A percentile compares a stretch with the other conserved stretches of the same genome.
phyloP scores from a whole-genome alignment of 1,140 invertebrate genomes.

The Chlorops oryzae region DNA sequence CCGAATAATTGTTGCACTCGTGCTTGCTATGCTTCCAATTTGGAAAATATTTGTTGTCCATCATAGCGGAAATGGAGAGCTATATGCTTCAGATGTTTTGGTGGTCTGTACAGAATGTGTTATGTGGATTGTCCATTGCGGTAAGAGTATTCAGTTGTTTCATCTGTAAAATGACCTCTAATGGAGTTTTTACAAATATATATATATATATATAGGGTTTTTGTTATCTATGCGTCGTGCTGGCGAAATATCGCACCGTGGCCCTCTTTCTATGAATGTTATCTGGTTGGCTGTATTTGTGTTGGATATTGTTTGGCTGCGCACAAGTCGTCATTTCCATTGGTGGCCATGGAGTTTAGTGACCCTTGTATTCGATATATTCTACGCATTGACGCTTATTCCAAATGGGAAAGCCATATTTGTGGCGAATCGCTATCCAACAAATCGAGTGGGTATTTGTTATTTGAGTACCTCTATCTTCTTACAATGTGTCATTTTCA shows the following conservation, averaged over 20 bases:
- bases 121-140: conserved; percentile 72
- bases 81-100: conserved; percentile 63
- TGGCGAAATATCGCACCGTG: conserved; percentile 61
- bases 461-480: neutral
- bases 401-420: conserved; percentile 48
- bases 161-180: neutral
- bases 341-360: conserved; percentile 50
- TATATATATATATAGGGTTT: conserved; percentile 50
- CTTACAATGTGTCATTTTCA: conserved; percentile 32
- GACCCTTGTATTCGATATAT: conserved; percentile 51
- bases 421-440: conserved; percentile 1
- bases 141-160: conserved; percentile 21
- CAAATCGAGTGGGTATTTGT: conserved; percentile 1
- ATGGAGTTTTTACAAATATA: neutral
- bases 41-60: conserved; percentile 58
- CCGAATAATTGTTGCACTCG: conserved; percentile 56
- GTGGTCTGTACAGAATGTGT: conserved; percentile 60
- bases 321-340: conserved; percentile 48
- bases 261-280: conserved; percentile 61
- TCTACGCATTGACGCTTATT: conserved; percentile 60
- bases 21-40: conserved; percentile 59
- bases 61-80: conserved; percentile 43
- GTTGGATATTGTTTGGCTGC: conserved; percentile 54
- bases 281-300: conserved; percentile 61
- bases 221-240: conserved; percentile 60